Base-by-base conservation (phyloP, 2,888 invertebrate species). In the Galeruca laticollis region DNA sequence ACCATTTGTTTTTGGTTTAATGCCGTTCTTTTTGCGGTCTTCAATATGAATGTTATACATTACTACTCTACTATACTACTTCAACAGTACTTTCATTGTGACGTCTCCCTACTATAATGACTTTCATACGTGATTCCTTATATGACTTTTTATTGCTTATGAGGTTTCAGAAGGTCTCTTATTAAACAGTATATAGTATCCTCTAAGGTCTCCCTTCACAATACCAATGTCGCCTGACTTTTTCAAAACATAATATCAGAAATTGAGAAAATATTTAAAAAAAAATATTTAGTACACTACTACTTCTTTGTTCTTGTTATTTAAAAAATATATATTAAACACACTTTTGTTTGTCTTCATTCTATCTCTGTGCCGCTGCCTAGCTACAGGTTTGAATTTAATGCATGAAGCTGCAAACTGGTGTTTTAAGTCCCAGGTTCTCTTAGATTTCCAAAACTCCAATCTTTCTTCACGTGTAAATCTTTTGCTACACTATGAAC, bases 11-110 rank as follows among this genome's bases (percentile, higher is more conserved):
- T 37, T 37, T 37, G 20, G 59, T 15, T 60, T 37, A 11, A 11
- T 37, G 37, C 37, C 37, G 11, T 21, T 40, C 40, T 60, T 11
- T 40, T 40, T 4, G 60, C 40, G 37, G 37, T 60, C 60, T 37
- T 60, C 11, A 37, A 40, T 40, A 37, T 60, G 37, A 69, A 70
- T 18, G 56, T 68, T 51, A 43, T 68, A 72, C 71, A 75, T 75
- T 11, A 18, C 59, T n/a, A 47, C 59, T 33, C 70, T 70, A 47
- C 68, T 73, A 21, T 73, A 57, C 66, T 71, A 51, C 43, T 57
- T 70, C 10, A 65, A 71, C 73, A 56, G 59, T 72, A 75, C 57
- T 73, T 75, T 66, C 64, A 65, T 8, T 18, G n/a, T 13, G 68
- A 60, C 51, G 63, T 73, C 54, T 71, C 70, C 18, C 66, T 52